These are phyloP conservation scores for Panthera uncia DNA, from an alignment of 2,113 vertebrate genomes.

Conservation along the genomic window DNA sequence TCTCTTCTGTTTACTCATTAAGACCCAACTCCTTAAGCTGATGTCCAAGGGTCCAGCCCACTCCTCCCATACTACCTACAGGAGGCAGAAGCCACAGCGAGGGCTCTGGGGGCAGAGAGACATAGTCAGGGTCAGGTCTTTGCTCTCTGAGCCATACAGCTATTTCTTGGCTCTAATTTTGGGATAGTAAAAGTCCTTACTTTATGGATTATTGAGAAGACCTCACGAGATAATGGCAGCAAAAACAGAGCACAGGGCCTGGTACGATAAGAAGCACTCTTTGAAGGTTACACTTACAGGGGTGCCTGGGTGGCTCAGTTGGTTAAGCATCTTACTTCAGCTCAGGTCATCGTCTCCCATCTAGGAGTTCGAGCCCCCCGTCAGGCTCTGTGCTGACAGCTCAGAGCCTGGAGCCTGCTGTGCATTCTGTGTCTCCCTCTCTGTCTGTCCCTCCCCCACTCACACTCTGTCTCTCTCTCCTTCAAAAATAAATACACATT, in stretches of 20 bases:
- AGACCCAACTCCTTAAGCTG: background rate
- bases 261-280: background rate
- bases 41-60: background rate
- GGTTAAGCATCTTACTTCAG: too few relatives aligned
- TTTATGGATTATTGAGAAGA: background rate
- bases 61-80: accelerated
- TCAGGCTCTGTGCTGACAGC: too few relatives aligned
- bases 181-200: background rate
- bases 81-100: background rate
- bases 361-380: too few relatives aligned
- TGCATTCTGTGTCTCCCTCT: too few relatives aligned
- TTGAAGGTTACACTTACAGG: background rate
- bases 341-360: too few relatives aligned
- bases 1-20: background rate
- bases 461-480: too few relatives aligned
- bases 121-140: too few relatives aligned
- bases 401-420: too few relatives aligned
- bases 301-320: too few relatives aligned
- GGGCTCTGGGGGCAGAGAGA: background rate
- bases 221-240: background rate
- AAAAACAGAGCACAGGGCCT: background rate
- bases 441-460: too few relatives aligned
- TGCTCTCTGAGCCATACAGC: background rate
- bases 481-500: too few relatives aligned
- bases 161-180: background rate